phyloP scores from a whole-genome alignment of 2,888 invertebrate species.

The Himalopsyche japonica region DNA sequence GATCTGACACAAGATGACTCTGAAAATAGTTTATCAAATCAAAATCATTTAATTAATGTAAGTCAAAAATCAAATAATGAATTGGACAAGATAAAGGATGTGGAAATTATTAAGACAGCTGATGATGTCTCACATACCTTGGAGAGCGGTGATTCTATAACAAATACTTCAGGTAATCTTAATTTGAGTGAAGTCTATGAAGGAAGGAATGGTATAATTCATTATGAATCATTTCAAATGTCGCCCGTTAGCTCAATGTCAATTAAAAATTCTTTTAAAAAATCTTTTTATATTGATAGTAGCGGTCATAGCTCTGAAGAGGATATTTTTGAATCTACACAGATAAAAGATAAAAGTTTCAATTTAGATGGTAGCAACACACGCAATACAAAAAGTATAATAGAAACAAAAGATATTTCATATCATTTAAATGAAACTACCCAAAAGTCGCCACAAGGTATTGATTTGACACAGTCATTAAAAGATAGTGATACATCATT shows the following conservation, averaged over 20 bases:
- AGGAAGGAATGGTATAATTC: constrained; percentile 42
- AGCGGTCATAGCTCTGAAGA: neutral
- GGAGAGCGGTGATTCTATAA: neutral
- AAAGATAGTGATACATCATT: neutral
- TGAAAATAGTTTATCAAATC: neutral
- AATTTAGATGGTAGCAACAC: neutral
- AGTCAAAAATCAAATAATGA: neutral
- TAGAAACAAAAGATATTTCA: neutral
- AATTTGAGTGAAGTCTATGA: constrained; percentile 16
- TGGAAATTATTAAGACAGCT: neutral
- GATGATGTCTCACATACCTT: neutral
- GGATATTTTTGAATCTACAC: neutral
- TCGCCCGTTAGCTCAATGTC: neutral
- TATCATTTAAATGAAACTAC: neutral
- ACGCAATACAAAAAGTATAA: too few species aligned
- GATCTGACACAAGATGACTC: constrained; percentile 18
- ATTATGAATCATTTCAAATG: constrained; percentile 43
- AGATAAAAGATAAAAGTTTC: neutral
- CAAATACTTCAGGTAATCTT: neutral
- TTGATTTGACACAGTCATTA: neutral
- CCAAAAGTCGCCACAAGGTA: neutral
- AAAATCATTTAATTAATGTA: neutral
- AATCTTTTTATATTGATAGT: neutral
- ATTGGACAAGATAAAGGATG: neutral
- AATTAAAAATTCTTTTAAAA: neutral